Evolutionary conservation across 2,888 invertebrate genomes (phyloP), one percentile per base, ranked within the genome.

Genomic region (Volucella bombylans): DNA sequence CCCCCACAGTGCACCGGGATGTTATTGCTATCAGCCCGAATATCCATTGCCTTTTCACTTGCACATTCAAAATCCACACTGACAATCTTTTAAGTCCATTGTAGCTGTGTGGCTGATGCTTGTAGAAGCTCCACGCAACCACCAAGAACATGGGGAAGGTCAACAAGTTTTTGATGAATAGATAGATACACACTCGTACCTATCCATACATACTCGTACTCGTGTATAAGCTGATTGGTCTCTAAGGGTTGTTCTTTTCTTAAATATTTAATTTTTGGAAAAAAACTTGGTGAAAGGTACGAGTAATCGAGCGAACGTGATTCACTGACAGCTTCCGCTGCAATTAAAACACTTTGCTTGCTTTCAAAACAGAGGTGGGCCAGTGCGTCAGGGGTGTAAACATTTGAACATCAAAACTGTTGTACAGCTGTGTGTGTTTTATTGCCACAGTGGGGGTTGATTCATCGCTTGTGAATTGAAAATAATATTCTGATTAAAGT

Each of bases 321-420:
- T 64, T 85, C 38, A 49, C 50, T 57, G 62, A 62, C 81, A 81
- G 76, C 81, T 85, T 85, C 85, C 85, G 85, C 76, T 85, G 76
- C 80, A 83, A 83, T 83, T 83, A 83, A 31, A 31, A 65, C 73
- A 65, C 61, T 83, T 79, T 69, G 52, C 55, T 73, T 57, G 79
- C 79, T 59, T 45, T 49, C 14, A 43, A 18, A 39, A 41, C 18
- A 31, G 41, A 50, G 11, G 43, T 57, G 3, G 38, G 39, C n/a
- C 38, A n/a, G 50, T 1, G 39, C 12, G 55, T 4, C 18, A 43
- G 49, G 49, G 74, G 52, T 59, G 65, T 62, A 41, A 12, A 55
- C 45, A 50, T 73, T 54, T 62, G 15, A 47, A 59, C 23, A 31
- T 47, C 39, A 55, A 18, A 67, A 11, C 18, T 39, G 39, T 18